These are phyloP conservation scores for Clitarchus hookeri DNA, from an alignment of 2,888 invertebrate genomes.

Conservation along the genomic window DNA sequence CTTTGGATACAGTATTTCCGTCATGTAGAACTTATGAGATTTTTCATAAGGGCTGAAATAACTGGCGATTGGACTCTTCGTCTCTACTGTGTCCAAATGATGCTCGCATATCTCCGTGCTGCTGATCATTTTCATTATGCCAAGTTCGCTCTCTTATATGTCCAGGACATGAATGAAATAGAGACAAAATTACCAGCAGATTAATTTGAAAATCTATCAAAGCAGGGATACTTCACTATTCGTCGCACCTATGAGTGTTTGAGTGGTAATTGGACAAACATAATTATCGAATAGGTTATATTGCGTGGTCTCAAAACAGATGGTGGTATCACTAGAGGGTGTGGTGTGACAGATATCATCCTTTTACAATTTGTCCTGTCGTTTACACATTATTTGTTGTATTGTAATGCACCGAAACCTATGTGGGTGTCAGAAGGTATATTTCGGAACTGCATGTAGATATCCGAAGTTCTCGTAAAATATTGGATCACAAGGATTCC, in stretches of 20 bases:
- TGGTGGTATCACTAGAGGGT: neutral
- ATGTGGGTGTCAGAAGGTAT: too few species aligned
- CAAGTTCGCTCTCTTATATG: neutral
- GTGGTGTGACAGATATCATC: slow-evolving; percentile 3
- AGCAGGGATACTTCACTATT: neutral
- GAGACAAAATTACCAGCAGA: neutral
- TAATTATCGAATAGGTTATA: neutral
- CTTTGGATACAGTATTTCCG: neutral
- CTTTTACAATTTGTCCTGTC: slow-evolving; percentile 11
- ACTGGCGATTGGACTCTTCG: neutral
- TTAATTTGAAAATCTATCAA: neutral
- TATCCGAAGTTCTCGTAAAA: too few species aligned
- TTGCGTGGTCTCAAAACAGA: neutral
- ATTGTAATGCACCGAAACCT: neutral
- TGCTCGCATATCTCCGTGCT: neutral
- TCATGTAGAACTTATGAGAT: neutral
- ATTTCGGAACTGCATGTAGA: too few species aligned
- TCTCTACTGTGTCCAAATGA: neutral
- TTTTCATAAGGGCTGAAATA: neutral
- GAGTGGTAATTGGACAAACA: neutral
- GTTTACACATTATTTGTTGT: neutral
- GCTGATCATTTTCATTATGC: slow-evolving; percentile 1
- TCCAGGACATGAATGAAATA: neutral
- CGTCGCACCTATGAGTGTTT: neutral
- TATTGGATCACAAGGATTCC: too few species aligned